Evolutionary conservation across 2,797 vertebrate genomes (phyloP), one percentile per base, ranked within the genome.

Genomic region (Rallus crepitans): DNA sequence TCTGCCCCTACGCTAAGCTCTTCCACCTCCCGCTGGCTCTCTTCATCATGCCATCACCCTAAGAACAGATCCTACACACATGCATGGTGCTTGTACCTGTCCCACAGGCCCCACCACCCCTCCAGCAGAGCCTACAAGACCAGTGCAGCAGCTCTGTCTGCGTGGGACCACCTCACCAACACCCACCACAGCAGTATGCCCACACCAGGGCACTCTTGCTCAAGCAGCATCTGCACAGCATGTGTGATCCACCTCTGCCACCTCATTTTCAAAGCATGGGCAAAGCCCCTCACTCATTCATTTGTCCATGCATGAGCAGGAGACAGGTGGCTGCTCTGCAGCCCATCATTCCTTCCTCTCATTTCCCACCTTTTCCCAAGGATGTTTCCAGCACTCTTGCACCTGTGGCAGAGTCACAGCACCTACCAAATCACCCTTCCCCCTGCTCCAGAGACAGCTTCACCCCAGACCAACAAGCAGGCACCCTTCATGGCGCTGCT

Each of bases 381-480:
- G 70, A 65, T 60, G 55, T 6, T 57, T 47, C 33, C 25, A 60
- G 39, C 39, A 61, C 12, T 2, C 27, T 47, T 89, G 33, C n/a
- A 55, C 53, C 11, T 50, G 42, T 30, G 59, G 35, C 3, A 1
- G 60, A 81, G 68, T 35, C 76, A n/a, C 10, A 11, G 57, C n/a
- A 55, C 52, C 72, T 73, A 59, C 68, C 3, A 1, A 63, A 69
- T 63, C 18, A 7, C 48, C 52, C 56, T 77, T 65, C 15, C 53
- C 28, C 23, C 35, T 37, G 35, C 52, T 86, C 72, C 60, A 45
- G 33, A 23, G 68, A 37, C 18, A 17, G 9, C 75, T 82, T 89
- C 0, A 0, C 37, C 64, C 14, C 3, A 24, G 21, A 57, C 39
- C 0, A 0, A 65, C 9, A n/a, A 66, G 66, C 47, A 69, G 52